Percentiles rank a stretch among this genome's conserved stretches.
Evolutionary conservation across 2,113 vertebrate genomes (phyloP).

Genomic region (Amblyornis subalaris): DNA sequence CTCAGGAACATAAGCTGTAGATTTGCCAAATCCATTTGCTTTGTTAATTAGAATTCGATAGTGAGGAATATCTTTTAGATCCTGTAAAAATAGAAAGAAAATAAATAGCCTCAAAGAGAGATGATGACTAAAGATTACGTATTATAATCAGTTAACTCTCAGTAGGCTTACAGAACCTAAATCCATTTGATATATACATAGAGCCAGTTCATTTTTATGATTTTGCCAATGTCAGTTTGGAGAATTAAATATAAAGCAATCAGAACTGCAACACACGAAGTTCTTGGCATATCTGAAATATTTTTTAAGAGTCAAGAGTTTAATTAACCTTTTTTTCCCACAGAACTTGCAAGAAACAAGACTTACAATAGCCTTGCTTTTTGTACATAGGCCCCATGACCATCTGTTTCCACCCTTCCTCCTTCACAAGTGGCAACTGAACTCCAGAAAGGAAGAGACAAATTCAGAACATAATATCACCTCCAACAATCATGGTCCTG

Average conservation of each 20-base stretch:
- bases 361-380: neutral
- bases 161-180: neutral
- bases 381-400: neutral
- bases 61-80: constrained; percentile 27
- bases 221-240: neutral
- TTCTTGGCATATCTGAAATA: neutral
- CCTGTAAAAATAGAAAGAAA: constrained; percentile 40
- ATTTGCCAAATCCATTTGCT: constrained; percentile 13
- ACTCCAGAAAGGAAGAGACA: neutral
- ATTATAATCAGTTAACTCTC: neutral
- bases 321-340: neutral
- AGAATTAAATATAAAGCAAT: neutral
- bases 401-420: neutral
- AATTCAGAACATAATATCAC: neutral
- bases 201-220: neutral
- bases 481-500: rapidly evolving
- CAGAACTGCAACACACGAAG: neutral
- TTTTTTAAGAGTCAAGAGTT: neutral
- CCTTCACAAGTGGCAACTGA: neutral
- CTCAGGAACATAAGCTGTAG: constrained; percentile 27
- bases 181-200: neutral
- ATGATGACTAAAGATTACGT: neutral
- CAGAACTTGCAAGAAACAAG: neutral
- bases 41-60: constrained; percentile 50
- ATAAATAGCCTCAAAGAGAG: neutral